phyloP scores from a whole-genome alignment of 2,113 vertebrate genomes.

The Labeo rohita region DNA sequence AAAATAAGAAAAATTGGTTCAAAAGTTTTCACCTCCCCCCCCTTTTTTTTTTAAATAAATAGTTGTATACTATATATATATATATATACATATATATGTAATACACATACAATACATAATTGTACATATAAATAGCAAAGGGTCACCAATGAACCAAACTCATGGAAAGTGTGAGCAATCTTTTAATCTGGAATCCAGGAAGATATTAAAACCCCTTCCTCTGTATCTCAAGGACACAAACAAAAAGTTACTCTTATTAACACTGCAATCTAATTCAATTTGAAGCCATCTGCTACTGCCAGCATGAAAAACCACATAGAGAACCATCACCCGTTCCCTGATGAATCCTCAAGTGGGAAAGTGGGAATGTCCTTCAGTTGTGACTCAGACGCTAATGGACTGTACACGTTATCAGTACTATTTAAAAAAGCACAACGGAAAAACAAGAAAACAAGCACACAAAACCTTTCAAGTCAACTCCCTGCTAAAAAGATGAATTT shows the following conservation, averaged over 20 bases:
- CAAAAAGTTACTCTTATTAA: conserved; percentile 61
- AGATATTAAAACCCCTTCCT: conserved; percentile 15
- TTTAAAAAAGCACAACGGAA: conserved; percentile 46
- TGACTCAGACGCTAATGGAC: conserved; percentile 52
- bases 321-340: conserved; percentile 43
- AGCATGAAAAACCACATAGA: conserved; percentile 51
- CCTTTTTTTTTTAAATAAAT: no score
- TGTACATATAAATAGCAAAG: no score
- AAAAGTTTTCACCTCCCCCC: no score
- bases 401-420: conserved; percentile 52
- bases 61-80: no score
- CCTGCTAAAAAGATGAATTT: neutral
- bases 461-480: neutral
- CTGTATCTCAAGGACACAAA: conserved; percentile 49
- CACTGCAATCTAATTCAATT: conserved; percentile 62
- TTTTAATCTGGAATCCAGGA: conserved; percentile 47
- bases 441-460: conserved; percentile 20
- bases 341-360: conserved; percentile 53
- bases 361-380: conserved; percentile 54
- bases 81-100: no score
- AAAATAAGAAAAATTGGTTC: no score
- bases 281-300: conserved; percentile 59
- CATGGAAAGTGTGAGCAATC: conserved; percentile 11
- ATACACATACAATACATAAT: no score
- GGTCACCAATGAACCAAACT: neutral